phyloP scores from a whole-genome alignment of 2,797 vertebrate genomes.

The Mycteria americana region DNA sequence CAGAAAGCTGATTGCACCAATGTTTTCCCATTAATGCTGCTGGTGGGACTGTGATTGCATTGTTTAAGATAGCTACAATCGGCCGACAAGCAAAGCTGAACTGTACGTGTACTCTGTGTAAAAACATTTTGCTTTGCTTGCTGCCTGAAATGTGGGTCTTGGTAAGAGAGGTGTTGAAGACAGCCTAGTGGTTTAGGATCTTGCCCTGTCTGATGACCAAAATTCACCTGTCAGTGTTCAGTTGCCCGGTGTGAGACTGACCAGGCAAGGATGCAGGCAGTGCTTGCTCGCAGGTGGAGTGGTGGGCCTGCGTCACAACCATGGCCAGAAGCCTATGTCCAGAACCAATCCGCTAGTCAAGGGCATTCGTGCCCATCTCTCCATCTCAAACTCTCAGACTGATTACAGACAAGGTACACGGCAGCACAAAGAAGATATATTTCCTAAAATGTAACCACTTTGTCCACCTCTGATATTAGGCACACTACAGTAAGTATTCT shows the following conservation, averaged over 20 bases:
- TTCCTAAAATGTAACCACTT: not conserved
- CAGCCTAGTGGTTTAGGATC: not conserved
- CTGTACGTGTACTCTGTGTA: not conserved
- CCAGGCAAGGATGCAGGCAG: not conserved
- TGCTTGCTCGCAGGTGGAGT: not conserved
- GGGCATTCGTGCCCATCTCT: not conserved
- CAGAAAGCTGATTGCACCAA: not conserved
- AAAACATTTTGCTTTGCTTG: not conserved
- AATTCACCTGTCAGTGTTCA: not conserved
- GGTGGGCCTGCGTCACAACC: not conserved
- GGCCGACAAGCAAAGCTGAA: not conserved
- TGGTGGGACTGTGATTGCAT: not conserved
- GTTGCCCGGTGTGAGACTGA: not conserved
- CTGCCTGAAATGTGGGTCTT: not conserved
- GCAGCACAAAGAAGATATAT: not conserved
- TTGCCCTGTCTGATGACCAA: not conserved
- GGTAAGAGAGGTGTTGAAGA: not conserved
- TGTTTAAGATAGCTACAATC: not conserved
- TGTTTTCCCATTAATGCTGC: not conserved
- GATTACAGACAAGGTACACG: not conserved
- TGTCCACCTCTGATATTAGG: not conserved
- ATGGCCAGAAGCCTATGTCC: not conserved
- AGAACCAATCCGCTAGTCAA: not conserved
- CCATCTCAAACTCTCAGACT: not conserved
- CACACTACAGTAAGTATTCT: not conserved